phyloP scores from a whole-genome alignment of 2,113 vertebrate species.

The Cichladusa arquata region DNA sequence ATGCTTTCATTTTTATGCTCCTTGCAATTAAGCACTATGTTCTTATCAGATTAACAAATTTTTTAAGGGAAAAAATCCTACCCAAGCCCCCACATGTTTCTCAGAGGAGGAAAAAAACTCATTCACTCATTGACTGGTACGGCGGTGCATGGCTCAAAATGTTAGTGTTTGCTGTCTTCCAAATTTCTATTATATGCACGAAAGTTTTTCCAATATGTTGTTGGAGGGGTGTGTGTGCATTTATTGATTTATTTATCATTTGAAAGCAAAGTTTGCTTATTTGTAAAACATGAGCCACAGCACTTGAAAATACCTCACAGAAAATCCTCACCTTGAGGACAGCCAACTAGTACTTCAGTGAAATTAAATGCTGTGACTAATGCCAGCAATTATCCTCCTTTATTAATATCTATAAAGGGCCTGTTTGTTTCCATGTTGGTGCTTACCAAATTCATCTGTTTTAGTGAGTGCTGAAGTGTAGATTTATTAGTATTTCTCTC shows the following conservation, averaged over 20 bases:
- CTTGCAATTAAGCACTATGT: neutral
- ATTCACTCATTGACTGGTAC: neutral
- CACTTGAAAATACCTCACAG: constrained; percentile 9
- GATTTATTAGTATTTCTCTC: constrained; percentile 27
- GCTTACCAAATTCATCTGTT: constrained; percentile 54
- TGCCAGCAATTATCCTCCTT: constrained; percentile 49
- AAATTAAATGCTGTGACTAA: constrained; percentile 63
- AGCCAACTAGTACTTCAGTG: neutral
- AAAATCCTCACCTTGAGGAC: constrained; percentile 56
- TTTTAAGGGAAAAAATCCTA: neutral
- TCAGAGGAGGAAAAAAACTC: neutral
- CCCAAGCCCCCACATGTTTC: neutral
- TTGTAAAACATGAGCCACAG: constrained; percentile 21
- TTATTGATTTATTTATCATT: neutral
- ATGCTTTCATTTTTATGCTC: neutral
- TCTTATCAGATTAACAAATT: neutral
- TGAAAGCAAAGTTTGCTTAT: neutral
- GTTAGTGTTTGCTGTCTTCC: neutral
- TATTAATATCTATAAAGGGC: constrained; percentile 59
- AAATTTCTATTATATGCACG: neutral
- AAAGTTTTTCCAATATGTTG: neutral
- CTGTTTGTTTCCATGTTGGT: constrained; percentile 61
- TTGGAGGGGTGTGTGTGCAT: neutral
- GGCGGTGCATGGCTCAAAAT: neutral
- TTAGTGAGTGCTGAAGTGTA: constrained; percentile 23